Evolutionary conservation across 37 sponge, comb jelly and placozoan genomes (phyloP), one percentile per base, ranked within the genome.

Genomic region (Cliona cf. orientalis): DNA sequence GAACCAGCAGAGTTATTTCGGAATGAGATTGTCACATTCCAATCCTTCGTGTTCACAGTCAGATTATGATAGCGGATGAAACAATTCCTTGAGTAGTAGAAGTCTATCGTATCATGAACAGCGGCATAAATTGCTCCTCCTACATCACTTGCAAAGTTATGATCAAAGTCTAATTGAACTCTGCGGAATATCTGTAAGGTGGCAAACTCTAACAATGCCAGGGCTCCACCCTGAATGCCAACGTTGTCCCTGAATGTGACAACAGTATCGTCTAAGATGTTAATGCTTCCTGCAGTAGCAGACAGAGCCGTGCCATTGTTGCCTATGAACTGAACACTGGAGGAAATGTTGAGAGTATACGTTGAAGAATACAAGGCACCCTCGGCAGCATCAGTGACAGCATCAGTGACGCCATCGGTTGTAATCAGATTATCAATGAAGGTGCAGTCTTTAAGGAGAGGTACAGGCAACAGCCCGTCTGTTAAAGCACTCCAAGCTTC

Each of bases 91-190:
- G 26, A 34, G 25, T 56, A 31, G 38, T 58, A 5, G 29, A 71
- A 75, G 39, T 45, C 55, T 33, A 25, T 22, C 14, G 21, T 11
- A 58, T 38, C 41, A 23, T 46, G 21, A 21, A 21, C n/a, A 7
- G 42, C 53, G 31, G 14, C 23, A 25, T 68, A 80, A 53, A 80
- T 80, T 5, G 80, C 80, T 36, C 80, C 80, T 53, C 80, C 80
- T 28, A 66, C 39, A 5, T 80, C 80, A 38, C n/a, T 38, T 11
- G 80, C 80, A 19, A 5, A 68, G 40, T 80, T 80, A 39, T 68
- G 44, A 31, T 7, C 35, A 28, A 80, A 80, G 6, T 32, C 3
- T 32, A 80, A 49, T 12, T 67, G 19, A 29, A 70, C 26, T 22
- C 25, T 31, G 17, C 33, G 69, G 12, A 25, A 11, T 1, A 68